Evolutionary conservation across 2,113 vertebrate genomes (phyloP).

Genomic region (Colius striatus): DNA sequence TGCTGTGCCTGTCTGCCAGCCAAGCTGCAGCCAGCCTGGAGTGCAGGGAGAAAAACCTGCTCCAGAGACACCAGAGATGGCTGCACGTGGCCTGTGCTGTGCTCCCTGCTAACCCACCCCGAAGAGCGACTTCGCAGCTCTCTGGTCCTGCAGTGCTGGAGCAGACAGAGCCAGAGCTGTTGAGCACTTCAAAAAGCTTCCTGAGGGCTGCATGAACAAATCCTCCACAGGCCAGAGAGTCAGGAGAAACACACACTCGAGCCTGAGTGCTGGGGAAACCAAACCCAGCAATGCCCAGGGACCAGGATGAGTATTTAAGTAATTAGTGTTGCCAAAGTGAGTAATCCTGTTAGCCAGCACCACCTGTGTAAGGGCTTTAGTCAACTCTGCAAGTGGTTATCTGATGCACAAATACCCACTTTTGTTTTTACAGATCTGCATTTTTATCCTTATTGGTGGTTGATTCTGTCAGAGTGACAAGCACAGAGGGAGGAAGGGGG

Average conservation of each 20-base stretch:
- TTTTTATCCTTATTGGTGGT: not conserved
- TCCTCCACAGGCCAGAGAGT: not conserved
- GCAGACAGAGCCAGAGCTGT: not conserved
- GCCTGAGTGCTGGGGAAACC: not conserved
- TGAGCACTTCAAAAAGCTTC: not conserved
- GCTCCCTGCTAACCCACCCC: not conserved
- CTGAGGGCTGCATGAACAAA: not conserved
- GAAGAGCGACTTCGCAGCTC: not conserved
- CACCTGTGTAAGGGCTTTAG: not conserved
- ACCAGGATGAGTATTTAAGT: not conserved
- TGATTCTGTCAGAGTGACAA: not conserved
- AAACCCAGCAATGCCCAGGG: not conserved
- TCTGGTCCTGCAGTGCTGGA: accelerated
- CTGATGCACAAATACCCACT: not conserved
- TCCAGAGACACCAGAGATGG: not conserved
- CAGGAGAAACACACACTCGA: not conserved
- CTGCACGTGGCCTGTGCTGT: no score
- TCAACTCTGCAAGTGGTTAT: not conserved
- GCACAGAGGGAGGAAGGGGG: not conserved
- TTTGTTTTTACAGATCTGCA: accelerated
- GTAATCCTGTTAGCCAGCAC: constrained; percentile 5
- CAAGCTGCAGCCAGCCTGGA: not conserved
- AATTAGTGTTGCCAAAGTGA: not conserved
- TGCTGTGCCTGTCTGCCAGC: not conserved
- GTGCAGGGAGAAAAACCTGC: not conserved